A percentile compares a stretch with the other conserved stretches of the same genome.
These are phyloP conservation scores for Lasius platythorax DNA, from an alignment of 2,888 invertebrate genomes.

Conservation along the genomic window DNA sequence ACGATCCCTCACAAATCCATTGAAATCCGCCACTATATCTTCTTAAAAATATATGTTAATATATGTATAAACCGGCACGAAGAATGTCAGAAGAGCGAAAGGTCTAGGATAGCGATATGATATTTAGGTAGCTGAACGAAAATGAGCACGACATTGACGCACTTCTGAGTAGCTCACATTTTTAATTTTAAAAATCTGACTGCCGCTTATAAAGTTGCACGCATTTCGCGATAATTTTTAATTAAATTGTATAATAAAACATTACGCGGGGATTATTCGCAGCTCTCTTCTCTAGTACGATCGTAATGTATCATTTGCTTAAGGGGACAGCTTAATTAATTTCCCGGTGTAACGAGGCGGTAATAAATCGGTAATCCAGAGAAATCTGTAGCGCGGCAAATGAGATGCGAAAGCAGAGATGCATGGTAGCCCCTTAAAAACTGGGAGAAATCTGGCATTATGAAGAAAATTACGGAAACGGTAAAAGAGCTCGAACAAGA, in stretches of 20 bases:
- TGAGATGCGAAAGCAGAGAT: slow-evolving; percentile 20
- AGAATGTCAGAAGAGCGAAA: slow-evolving; percentile 2
- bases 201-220: background rate
- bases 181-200: background rate
- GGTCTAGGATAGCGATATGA: background rate
- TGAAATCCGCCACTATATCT: background rate
- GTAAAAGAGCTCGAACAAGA: background rate
- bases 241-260: background rate
- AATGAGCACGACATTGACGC: background rate
- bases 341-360: slow-evolving; percentile 6
- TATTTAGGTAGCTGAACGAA: background rate
- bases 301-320: background rate
- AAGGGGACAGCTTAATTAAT: slow-evolving; percentile 20
- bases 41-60: slow-evolving; percentile 1
- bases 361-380: slow-evolving; percentile 41
- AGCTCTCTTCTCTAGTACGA: background rate
- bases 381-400: slow-evolving; percentile 13
- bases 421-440: background rate
- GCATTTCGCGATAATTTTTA: background rate
- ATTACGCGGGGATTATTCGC: background rate
- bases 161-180: background rate
- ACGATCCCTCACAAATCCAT: slow-evolving; percentile 11
- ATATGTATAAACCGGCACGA: background rate
- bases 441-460: background rate
- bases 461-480: background rate